Evolutionary conservation across 2,797 vertebrate species (phyloP).

Genomic region (Semotilus atromaculatus): DNA sequence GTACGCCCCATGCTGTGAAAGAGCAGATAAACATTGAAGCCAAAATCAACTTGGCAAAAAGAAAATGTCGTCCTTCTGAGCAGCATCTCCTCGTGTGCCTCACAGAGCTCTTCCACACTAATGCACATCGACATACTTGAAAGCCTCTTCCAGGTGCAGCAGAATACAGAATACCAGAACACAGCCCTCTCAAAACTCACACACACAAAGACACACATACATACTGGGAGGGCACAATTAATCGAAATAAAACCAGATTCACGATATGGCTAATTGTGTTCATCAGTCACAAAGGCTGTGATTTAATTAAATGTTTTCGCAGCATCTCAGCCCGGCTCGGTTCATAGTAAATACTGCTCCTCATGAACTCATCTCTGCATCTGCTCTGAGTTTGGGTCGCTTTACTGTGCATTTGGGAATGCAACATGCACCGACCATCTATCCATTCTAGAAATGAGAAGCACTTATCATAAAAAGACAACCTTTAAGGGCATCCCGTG

Average conservation of each 20-base stretch:
- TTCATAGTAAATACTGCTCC: neutral
- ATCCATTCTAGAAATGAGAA: neutral
- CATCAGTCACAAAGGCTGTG: neutral
- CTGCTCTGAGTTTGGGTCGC: neutral
- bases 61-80: slow-evolving; percentile 45
- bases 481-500: neutral
- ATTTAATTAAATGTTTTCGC: neutral
- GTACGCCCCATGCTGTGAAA: neutral
- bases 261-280: too few relatives aligned
- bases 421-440: neutral
- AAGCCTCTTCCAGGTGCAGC: slow-evolving; percentile 41
- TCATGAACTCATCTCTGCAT: neutral
- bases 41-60: slow-evolving; percentile 47
- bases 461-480: neutral
- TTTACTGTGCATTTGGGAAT: neutral
- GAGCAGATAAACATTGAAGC: slow-evolving; percentile 1
- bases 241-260: too few relatives aligned
- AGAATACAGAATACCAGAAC: neutral
- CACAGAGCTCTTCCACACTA: slow-evolving; percentile 51
- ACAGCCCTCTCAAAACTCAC: neutral
- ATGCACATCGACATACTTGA: slow-evolving; percentile 55
- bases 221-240: neutral
- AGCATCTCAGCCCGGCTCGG: neutral
- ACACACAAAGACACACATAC: neutral
- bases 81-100: slow-evolving; percentile 40